Conservation (phyloP, 1,140 invertebrate genomes). For the Dinothrombium tinctorium region DNA sequence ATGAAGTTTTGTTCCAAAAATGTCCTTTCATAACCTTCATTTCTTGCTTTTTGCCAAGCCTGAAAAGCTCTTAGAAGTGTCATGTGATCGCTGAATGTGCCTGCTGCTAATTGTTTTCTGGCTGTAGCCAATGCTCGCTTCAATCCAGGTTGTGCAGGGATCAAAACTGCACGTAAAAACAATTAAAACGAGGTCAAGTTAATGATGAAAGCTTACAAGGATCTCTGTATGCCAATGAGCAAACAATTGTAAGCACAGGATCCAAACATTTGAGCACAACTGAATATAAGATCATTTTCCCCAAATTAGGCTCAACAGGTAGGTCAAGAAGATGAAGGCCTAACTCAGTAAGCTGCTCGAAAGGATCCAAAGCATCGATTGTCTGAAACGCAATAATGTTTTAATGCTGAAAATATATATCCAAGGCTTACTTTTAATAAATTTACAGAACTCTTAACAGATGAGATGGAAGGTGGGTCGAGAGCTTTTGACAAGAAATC, state of each 20-base stretch:
- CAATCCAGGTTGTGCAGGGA: slow-evolving; percentile 31
- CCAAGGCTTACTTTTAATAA: slow-evolving; percentile 23
- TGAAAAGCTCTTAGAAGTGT: slow-evolving; percentile 52
- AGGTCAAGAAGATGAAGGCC: slow-evolving; percentile 66
- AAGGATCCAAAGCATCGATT: slow-evolving; percentile 54
- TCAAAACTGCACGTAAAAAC: slow-evolving; percentile 33
- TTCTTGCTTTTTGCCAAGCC: slow-evolving; percentile 36
- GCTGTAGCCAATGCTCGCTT: slow-evolving; percentile 25
- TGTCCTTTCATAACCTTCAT: slow-evolving; percentile 36
- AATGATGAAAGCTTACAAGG: slow-evolving; percentile 22
- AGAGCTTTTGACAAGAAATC: slow-evolving; percentile 29
- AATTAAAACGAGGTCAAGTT: slow-evolving; percentile 3
- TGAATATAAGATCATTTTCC: slow-evolving; percentile 72
- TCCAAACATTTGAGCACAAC: slow-evolving; percentile 79
- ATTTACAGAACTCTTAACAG: slow-evolving; percentile 25
- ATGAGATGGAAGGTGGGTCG: slow-evolving; percentile 25
- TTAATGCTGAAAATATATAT: neutral
- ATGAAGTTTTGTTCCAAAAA: slow-evolving; percentile 53
- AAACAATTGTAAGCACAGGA: slow-evolving; percentile 75
- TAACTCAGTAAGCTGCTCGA: slow-evolving; percentile 60
- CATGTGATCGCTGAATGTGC: slow-evolving; percentile 75
- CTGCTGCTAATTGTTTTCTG: slow-evolving; percentile 42
- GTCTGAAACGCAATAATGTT: slow-evolving; percentile 15
- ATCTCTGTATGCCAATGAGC: slow-evolving; percentile 52
- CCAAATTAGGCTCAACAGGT: slow-evolving; percentile 66